These are phyloP conservation scores for Mayetiola destructor DNA, from an alignment of 2,888 invertebrate species.

Conservation along the genomic window DNA sequence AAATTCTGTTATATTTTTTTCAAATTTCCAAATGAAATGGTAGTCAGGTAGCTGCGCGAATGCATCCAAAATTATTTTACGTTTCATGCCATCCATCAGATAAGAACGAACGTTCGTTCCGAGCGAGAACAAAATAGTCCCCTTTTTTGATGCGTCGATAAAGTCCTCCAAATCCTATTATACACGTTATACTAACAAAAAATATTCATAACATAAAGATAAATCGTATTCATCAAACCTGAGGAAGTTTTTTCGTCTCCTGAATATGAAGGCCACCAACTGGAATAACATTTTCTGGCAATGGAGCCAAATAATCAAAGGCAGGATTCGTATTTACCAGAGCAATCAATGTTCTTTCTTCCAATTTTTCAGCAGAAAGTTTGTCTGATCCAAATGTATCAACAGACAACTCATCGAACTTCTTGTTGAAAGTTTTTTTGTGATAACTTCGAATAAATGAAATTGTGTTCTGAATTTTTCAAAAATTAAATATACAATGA, in stretches of 20 bases:
- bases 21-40: conserved; percentile 32
- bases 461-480: neutral
- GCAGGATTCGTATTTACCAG: conserved; percentile 29
- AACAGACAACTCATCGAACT: neutral
- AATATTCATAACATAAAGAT: too few species aligned
- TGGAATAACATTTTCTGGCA: conserved; percentile 29
- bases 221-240: conserved; percentile 1
- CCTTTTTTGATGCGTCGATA: conserved; percentile 24
- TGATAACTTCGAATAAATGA: neutral
- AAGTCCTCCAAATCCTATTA: conserved; percentile 25
- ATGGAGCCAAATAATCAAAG: conserved; percentile 26
- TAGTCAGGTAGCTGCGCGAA: conserved; percentile 26
- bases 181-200: neutral
- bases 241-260: conserved; percentile 23
- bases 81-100: conserved; percentile 18
- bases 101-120: conserved; percentile 26
- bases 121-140: conserved; percentile 29
- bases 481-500: neutral
- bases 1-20: conserved; percentile 19
- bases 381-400: neutral
- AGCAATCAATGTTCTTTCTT: conserved; percentile 22
- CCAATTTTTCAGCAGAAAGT: conserved; percentile 19
- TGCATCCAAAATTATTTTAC: conserved; percentile 22
- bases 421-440: neutral
- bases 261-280: conserved; percentile 31